A percentile compares a stretch with the other conserved stretches of the same genome.
Conservation (phyloP, 2,113 vertebrate genomes). For the Stercorarius parasiticus region DNA sequence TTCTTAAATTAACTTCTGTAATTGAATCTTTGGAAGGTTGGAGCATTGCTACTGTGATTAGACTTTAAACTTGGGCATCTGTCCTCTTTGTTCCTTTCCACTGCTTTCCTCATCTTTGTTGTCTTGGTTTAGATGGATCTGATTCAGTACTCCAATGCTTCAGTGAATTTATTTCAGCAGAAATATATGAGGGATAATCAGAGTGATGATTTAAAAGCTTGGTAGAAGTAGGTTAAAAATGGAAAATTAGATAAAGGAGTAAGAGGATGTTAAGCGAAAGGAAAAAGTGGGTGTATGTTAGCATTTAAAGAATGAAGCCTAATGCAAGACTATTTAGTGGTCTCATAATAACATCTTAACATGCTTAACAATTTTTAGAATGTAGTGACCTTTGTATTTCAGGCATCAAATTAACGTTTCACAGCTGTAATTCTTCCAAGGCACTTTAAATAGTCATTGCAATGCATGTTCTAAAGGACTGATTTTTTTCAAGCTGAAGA, state of each 20-base stretch:
- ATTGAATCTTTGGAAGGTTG: background rate
- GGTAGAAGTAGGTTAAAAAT: constrained; percentile 16
- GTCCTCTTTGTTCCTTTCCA: background rate
- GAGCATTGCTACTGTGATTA: background rate
- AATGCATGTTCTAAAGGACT: background rate
- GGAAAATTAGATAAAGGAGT: background rate
- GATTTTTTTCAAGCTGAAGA: background rate
- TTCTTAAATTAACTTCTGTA: background rate
- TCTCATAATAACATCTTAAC: background rate
- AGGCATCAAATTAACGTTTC: constrained; percentile 24
- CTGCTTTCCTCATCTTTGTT: background rate
- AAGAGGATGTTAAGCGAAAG: background rate
- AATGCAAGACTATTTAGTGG: background rate
- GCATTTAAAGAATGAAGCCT: background rate
- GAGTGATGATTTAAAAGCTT: background rate
- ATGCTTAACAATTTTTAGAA: background rate
- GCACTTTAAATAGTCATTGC: constrained; percentile 1
- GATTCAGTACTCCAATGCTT: background rate
- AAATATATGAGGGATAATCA: background rate
- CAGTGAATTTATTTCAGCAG: background rate
- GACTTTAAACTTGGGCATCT: background rate
- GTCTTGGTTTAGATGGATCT: background rate
- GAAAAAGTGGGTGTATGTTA: background rate
- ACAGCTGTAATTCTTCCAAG: constrained; percentile 46
- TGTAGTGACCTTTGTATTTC: constrained; percentile 1